Base-by-base conservation (phyloP, 2,113 vertebrate species). In the Platysteira castanea region DNA sequence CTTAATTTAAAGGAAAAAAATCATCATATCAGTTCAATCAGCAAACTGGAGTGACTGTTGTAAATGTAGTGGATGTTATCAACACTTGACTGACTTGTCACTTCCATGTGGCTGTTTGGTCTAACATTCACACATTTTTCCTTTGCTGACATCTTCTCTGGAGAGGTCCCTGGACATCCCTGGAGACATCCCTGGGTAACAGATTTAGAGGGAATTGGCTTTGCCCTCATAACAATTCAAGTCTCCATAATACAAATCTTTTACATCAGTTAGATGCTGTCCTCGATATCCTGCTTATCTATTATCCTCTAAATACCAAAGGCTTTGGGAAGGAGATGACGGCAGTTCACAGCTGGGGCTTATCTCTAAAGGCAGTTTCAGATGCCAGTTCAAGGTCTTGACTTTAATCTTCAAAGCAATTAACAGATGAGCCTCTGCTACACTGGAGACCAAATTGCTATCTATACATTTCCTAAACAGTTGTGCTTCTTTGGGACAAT, bases 361-460 rank as follows among this genome's bases (percentile, higher is more conserved):
- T 93, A 90, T 96, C 90, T 93, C 87, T 63, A 75, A 92, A 93
- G 54, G 79, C 71, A 75, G 54, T 93, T 94, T 94, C 68, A 93
- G 79, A 92, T 81, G 68, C 47, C 64, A 47, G 68, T 92, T 94
- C 85, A 96, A 95, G 93, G 88, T 96, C 92, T 93, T 96, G 93
- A 93, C 90, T 95, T 95, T 94, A 95, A 95, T 96, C 92, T 96
- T 95, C 90, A 97, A 94, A 95, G 88, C 92, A 97, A 97, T 95
- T 96, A 97, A 93, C 93, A 90, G 87, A 96, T 94, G 87, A 96
- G 93, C 75, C 79, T 80, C 82, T 86, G 64, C 47, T 78, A 85
- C 88, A 86, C 92, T 75, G 56, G 93, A 92, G 82, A 95, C 59
- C 83, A 87, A 85, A 93, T 23, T 87, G 42, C 78, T 87, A 83